Evolutionary conservation across 1,140 invertebrate species (phyloP).

Genomic region (honey bee (Apis mellifera)): DNA sequence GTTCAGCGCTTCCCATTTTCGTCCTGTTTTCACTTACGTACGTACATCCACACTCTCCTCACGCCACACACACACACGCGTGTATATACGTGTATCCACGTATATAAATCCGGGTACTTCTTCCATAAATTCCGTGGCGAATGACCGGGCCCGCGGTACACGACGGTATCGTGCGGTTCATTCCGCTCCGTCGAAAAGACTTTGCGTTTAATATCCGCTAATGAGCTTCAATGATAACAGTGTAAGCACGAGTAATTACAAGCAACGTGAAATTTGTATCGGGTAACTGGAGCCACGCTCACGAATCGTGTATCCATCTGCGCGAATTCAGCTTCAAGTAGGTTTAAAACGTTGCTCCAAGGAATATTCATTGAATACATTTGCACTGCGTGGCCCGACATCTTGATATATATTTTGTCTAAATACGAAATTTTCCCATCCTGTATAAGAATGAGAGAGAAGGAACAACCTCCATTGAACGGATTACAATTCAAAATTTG

Average conservation of each 20-base stretch:
- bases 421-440: too few relatives aligned
- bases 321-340: background rate
- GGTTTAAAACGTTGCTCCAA: too few relatives aligned
- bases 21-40: conserved; percentile 66
- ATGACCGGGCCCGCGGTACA: conserved; percentile 21
- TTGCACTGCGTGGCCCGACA: too few relatives aligned
- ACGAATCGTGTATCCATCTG: background rate
- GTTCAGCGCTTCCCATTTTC: conserved; percentile 79
- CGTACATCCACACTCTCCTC: background rate
- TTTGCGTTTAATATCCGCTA: conserved; percentile 15
- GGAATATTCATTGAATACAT: too few relatives aligned
- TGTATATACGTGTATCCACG: background rate
- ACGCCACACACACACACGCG: too few relatives aligned
- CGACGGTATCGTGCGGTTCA: conserved; percentile 10
- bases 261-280: conserved; percentile 7
- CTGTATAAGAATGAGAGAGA: too few relatives aligned
- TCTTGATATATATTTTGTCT: too few relatives aligned
- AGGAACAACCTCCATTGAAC: too few relatives aligned
- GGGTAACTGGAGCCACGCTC: background rate
- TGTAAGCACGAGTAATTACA: background rate
- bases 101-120: conserved; percentile 26
- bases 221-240: conserved; percentile 17
- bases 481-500: too few relatives aligned
- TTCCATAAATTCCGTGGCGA: conserved; percentile 32
- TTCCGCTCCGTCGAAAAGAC: background rate